phyloP scores from a whole-genome alignment of 2,113 vertebrate species.

The Syngnathus scovelli region DNA sequence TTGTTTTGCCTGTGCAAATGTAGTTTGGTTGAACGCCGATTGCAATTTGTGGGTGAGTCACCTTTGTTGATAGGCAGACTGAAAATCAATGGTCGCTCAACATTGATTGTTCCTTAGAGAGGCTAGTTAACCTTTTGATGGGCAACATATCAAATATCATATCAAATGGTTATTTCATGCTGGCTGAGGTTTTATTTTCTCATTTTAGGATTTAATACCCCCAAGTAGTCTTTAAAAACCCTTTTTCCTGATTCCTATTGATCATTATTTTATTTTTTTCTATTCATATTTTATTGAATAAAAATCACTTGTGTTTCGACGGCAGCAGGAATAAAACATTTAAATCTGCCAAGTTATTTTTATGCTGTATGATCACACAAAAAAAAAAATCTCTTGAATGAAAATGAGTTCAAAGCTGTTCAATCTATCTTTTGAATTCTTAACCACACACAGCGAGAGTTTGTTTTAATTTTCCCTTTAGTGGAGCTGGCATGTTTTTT shows the following conservation, averaged over 20 bases:
- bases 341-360: too few relatives aligned
- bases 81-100: background rate
- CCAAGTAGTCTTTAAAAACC: background rate
- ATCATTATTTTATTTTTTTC: background rate
- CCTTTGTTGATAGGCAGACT: background rate
- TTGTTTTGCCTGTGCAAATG: background rate
- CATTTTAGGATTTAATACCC: background rate
- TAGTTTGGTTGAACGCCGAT: background rate
- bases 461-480: background rate
- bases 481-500: background rate
- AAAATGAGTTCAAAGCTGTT: background rate
- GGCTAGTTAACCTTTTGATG: background rate
- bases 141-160: background rate
- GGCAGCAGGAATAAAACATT: too few relatives aligned
- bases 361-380: too few relatives aligned
- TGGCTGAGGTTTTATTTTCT: background rate
- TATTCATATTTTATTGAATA: background rate
- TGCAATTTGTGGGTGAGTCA: background rate
- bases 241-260: background rate
- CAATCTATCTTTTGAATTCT: background rate
- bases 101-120: background rate
- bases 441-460: background rate
- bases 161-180: background rate
- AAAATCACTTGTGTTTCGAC: background rate
- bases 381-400: background rate